Conservation (phyloP, 2,888 invertebrate genomes). For the Taenaris catops region DNA sequence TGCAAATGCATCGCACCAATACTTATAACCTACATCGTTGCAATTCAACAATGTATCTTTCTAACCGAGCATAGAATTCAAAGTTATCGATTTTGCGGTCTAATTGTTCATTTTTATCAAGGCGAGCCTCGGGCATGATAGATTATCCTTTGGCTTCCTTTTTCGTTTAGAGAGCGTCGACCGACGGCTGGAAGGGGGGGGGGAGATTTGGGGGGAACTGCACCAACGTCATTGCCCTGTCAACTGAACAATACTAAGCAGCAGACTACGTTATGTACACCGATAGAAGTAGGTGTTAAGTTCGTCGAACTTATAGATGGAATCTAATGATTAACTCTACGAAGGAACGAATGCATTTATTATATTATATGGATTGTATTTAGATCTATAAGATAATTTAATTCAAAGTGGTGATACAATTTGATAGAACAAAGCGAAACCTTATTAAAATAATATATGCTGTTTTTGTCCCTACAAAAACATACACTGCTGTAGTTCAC, state of each 20-base stretch:
- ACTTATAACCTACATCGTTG: conserved; percentile 4
- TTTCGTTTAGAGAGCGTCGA: conserved; percentile 77
- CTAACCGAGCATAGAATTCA: conserved; percentile 34
- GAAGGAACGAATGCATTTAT: no score
- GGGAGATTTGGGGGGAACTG: conserved; percentile 45
- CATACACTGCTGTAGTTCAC: no score
- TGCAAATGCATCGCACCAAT: background rate
- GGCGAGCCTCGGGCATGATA: conserved; percentile 73
- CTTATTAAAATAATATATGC: no score
- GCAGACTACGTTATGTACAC: conserved; percentile 70
- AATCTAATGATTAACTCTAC: no score
- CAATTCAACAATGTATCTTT: conserved; percentile 17
- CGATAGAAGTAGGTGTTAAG: conserved; percentile 57
- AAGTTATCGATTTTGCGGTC: conserved; percentile 62
- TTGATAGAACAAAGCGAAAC: no score
- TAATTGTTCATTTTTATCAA: conserved; percentile 78
- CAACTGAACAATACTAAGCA: conserved; percentile 77
- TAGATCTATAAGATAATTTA: no score
- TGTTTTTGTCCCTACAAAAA: no score
- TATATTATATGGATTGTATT: no score
- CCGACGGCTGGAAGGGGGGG: conserved; percentile 64
- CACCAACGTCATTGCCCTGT: conserved; percentile 75
- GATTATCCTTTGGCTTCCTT: conserved; percentile 77
- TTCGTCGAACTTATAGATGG: conserved; percentile 39
- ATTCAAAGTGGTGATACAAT: no score